Evolutionary conservation across 2,888 invertebrate genomes (phyloP).

Genomic region (Macrosoma leucophasiata): DNA sequence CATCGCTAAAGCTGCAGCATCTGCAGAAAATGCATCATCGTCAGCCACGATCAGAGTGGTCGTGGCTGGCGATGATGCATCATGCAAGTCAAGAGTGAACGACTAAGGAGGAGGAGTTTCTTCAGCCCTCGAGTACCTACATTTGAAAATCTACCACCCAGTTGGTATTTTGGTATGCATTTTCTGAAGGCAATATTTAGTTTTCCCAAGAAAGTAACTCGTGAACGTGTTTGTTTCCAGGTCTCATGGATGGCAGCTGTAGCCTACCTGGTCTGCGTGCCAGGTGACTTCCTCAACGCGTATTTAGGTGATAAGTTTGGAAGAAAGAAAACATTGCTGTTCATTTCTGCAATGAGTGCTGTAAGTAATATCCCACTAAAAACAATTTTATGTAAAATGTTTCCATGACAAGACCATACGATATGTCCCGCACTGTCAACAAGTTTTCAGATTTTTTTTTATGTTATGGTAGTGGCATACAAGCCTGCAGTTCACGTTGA

Average conservation of each 20-base stretch:
- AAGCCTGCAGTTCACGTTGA: too few species aligned
- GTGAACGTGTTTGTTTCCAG: constrained; percentile 28
- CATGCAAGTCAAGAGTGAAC: too few species aligned
- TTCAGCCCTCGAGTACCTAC: too few species aligned
- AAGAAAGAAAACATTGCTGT: constrained; percentile 42
- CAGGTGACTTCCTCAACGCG: constrained; percentile 39
- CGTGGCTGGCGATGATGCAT: too few species aligned
- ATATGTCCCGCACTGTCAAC: too few species aligned
- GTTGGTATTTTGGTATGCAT: neutral
- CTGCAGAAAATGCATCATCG: too few species aligned
- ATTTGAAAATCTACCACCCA: neutral
- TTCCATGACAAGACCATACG: too few species aligned
- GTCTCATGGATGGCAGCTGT: constrained; percentile 57
- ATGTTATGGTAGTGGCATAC: too few species aligned
- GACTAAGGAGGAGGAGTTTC: too few species aligned
- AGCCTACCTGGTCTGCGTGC: constrained; percentile 43
- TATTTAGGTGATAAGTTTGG: constrained; percentile 46
- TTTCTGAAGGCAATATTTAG: neutral
- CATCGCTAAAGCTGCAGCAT: too few species aligned
- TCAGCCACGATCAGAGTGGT: too few species aligned
- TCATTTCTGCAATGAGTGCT: constrained; percentile 39
- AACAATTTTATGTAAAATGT: neutral
- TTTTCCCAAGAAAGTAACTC: neutral
- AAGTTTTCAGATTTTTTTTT: too few species aligned
- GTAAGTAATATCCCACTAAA: constrained; percentile 34